Conservation (phyloP, 2,888 invertebrate genomes). For the Calameuta idolon region DNA sequence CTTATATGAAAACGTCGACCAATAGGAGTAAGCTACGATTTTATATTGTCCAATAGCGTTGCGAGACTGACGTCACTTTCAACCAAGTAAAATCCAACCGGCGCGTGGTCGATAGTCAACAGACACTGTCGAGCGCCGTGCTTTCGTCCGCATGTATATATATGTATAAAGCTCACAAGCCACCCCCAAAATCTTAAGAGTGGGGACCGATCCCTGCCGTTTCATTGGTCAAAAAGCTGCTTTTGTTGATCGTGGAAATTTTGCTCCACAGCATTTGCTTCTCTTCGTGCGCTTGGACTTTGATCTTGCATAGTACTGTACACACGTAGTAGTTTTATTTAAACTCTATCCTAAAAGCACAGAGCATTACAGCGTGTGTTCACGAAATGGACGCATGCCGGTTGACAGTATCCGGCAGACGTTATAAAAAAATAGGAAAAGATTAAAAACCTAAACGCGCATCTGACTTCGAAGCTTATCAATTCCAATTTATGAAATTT, state of each 20-base stretch:
- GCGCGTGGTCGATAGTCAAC: slow-evolving; percentile 7
- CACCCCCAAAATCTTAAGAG: not conserved
- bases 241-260: not conserved
- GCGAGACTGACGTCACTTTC: slow-evolving; percentile 14
- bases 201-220: not conserved
- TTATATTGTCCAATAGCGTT: slow-evolving; percentile 16
- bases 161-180: not conserved
- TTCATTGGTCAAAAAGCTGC: not conserved
- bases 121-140: not conserved
- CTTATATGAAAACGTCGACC: slow-evolving; percentile 52
- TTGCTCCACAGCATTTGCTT: not conserved
- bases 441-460: too few relatives aligned
- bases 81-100: slow-evolving; percentile 36
- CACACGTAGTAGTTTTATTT: too few relatives aligned
- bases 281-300: not conserved
- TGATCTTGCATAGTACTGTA: too few relatives aligned
- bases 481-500: too few relatives aligned
- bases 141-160: not conserved
- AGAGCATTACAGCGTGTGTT: too few relatives aligned
- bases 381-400: too few relatives aligned
- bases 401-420: too few relatives aligned
- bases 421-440: too few relatives aligned
- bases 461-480: too few relatives aligned
- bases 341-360: too few relatives aligned
- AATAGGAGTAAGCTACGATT: slow-evolving; percentile 38